Evolutionary conservation across 2,113 vertebrate species (phyloP).

Genomic region (Leptodactylus fuscus): DNA sequence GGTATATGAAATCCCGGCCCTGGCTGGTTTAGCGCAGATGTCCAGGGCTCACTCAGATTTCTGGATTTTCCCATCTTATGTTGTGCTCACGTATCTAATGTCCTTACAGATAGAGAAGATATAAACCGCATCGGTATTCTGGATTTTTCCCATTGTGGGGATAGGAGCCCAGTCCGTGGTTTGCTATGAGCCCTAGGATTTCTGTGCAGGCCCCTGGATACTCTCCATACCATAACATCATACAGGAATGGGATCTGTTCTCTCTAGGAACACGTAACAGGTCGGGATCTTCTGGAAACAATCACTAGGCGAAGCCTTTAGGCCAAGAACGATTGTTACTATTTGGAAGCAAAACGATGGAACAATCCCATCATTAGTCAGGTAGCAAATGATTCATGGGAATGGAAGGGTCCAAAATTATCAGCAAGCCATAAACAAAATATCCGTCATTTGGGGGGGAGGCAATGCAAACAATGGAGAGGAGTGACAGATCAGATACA

Average conservation of each 20-base stretch:
- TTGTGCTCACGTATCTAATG: too few species aligned
- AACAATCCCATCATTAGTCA: neutral
- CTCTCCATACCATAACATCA: neutral
- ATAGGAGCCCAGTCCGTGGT: too few species aligned
- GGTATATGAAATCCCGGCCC: too few species aligned
- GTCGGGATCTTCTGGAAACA: neutral
- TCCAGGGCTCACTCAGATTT: too few species aligned
- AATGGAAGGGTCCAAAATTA: neutral
- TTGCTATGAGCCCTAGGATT: neutral
- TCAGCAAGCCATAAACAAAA: neutral
- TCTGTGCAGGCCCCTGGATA: neutral
- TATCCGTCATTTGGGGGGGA: neutral
- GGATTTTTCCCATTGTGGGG: too few species aligned
- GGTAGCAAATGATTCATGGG: neutral
- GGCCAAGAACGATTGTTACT: neutral
- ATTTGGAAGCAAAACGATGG: neutral
- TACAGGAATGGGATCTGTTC: conserved; percentile 9
- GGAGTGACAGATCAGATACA: neutral
- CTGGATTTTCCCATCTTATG: too few species aligned
- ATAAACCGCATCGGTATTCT: too few species aligned
- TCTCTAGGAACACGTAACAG: neutral
- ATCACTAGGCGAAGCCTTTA: neutral
- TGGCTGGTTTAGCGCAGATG: too few species aligned
- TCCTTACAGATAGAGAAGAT: too few species aligned
- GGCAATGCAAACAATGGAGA: neutral